Evolutionary conservation across 2,797 vertebrate genomes (phyloP), one percentile per base, ranked within the genome.

Genomic region (Hylomyscus alleni): DNA sequence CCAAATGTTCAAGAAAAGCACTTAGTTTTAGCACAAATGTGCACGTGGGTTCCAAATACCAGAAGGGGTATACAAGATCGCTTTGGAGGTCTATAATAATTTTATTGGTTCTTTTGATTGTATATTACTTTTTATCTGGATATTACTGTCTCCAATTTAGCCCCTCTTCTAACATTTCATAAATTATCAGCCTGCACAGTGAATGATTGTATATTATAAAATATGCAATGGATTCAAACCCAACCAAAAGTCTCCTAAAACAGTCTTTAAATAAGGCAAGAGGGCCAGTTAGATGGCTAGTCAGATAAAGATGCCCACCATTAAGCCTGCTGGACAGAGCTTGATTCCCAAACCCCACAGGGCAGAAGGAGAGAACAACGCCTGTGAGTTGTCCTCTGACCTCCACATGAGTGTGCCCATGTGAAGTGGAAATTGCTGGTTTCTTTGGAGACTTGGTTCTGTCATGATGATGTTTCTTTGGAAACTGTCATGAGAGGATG

Each of bases 11-110:
- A 67, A 52, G 34, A 84, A 96, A 90, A 90, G 6, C 37, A 75
- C 56, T 93, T 92, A 11, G 22, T 56, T 94, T 87, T n/a, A 86
- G 47, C 86, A 56, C 19, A 62, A 93, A 52, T 80, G 85, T 62
- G 34, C 22, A 44, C 17, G 13, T 67, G 29, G 15, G 47, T 89
- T 92, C 82, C 15, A 47, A 89, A 54, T 75, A 62, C 80, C 26
- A 82, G 2, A 62, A 94, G 19, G n/a, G 11, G 17, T 83, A n/a
- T 84, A 13, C 37, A 92, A 47, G 19, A 65, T 69, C 76, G 6
- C 86, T 40, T 62, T 93, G 83, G 29, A 47, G 50, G 56, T 47
- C 34, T 60, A 58, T 90, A n/a, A 87, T 91, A 78, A 87, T 84
- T n/a, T 96, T 20, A 80, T 67, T 85, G 13, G n/a, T 78, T 9